Evolutionary conservation across 53 echinoderm and acorn worm genomes (phyloP).

Genomic region (Apostichopus leukothele): DNA sequence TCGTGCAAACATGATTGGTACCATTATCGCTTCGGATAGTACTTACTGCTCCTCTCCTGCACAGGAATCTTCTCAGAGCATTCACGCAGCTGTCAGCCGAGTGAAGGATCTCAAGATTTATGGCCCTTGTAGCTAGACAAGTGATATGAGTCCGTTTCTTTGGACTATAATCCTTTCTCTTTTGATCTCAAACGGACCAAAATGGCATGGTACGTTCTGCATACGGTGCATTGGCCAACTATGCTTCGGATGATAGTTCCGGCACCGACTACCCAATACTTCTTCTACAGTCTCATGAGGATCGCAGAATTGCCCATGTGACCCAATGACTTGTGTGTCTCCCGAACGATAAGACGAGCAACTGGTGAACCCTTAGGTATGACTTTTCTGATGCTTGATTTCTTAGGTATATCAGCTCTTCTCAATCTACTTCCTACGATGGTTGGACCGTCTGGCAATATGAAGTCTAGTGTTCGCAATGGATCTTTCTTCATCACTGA

Average conservation of each 20-base stretch:
- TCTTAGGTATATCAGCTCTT: constrained; percentile 23
- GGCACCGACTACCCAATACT: constrained; percentile 29
- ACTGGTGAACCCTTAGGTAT: too few relatives aligned
- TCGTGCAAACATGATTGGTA: too few relatives aligned
- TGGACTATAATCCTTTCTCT: constrained; percentile 31
- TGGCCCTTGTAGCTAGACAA: constrained; percentile 35
- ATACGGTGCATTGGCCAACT: background rate
- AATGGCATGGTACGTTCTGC: constrained; percentile 12
- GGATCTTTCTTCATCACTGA: too few relatives aligned
- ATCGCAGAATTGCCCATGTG: too few relatives aligned
- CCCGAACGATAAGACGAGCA: too few relatives aligned
- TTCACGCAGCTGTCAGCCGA: constrained; percentile 49
- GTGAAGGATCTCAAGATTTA: constrained; percentile 38
- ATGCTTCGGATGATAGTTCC: constrained; percentile 31
- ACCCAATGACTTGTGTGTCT: too few relatives aligned
- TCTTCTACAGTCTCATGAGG: background rate
- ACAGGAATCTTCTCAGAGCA: constrained; percentile 50
- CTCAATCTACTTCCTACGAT: constrained; percentile 28
- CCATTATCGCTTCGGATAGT: background rate
- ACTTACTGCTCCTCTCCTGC: background rate
- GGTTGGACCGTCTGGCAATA: background rate
- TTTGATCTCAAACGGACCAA: constrained; percentile 40
- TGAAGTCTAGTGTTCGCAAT: too few relatives aligned
- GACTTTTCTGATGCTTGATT: too few relatives aligned
- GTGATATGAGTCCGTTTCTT: constrained; percentile 42